Evolutionary conservation across 30 jellyfish, hydroid and myxozoan genomes (phyloP).

Genomic region (Hydra vulgaris): DNA sequence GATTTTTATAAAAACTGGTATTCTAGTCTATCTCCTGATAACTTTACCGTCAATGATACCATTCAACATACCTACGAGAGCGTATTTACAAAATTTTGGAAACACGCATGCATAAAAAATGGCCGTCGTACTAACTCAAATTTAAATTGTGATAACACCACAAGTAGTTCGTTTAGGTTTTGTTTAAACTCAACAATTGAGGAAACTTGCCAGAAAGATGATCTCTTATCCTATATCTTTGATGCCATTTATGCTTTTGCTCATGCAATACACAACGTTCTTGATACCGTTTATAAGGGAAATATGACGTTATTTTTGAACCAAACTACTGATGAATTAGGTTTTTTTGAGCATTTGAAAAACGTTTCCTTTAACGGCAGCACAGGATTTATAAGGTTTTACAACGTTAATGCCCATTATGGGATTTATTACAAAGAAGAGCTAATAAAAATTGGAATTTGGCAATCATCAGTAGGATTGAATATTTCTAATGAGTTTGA

Average conservation of each 20-base stretch:
- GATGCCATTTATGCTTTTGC: constrained; percentile 85
- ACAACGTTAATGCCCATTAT: constrained; percentile 38
- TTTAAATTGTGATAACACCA: constrained; percentile 1
- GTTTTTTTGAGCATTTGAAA: constrained; percentile 28
- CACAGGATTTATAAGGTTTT: constrained; percentile 49
- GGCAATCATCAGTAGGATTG: constrained; percentile 45
- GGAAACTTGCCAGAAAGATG: constrained; percentile 50
- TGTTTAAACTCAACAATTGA: background rate
- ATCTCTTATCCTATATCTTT: constrained; percentile 52
- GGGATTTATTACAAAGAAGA: constrained; percentile 32
- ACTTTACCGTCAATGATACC: constrained; percentile 16
- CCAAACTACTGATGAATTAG: background rate
- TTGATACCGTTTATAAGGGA: constrained; percentile 19
- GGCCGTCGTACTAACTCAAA: background rate
- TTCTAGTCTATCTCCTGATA: constrained; percentile 33
- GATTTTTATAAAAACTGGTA: constrained; percentile 44
- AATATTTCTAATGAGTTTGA: constrained; percentile 8
- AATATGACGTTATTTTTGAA: constrained; percentile 20
- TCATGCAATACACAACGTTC: constrained; percentile 44
- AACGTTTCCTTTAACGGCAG: constrained; percentile 44
- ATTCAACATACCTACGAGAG: no score
- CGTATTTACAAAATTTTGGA: constrained; percentile 63
- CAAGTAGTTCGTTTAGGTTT: background rate
- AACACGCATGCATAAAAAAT: constrained; percentile 23
- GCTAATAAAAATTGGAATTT: constrained; percentile 41